Conservation (phyloP, 1,140 invertebrate genomes). For the Eueides isabella region DNA sequence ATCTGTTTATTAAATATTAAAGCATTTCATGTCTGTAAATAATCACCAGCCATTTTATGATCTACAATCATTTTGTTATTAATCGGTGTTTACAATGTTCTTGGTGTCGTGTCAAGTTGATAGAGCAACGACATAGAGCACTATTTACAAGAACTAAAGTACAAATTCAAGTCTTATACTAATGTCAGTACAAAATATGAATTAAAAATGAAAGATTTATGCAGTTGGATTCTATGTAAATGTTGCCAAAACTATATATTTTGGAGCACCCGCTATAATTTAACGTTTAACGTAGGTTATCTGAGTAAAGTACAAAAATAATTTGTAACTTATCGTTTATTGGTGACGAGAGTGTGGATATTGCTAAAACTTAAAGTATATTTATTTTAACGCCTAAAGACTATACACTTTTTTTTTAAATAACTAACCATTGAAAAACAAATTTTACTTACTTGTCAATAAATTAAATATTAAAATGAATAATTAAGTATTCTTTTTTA, state of each 20-base stretch:
- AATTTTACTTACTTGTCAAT: too few species aligned
- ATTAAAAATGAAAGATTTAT: conserved; percentile 56
- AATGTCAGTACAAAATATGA: conserved; percentile 80
- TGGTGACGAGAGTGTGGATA: background rate
- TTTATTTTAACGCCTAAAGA: too few species aligned
- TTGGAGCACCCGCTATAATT: conserved; percentile 73
- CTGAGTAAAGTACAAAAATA: conserved; percentile 68
- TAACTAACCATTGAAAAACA: too few species aligned
- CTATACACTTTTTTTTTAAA: too few species aligned
- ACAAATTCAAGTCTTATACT: conserved; percentile 81
- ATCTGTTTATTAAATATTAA: conserved; percentile 11
- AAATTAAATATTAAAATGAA: too few species aligned
- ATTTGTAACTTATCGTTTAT: conserved; percentile 24
- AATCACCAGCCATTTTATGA: conserved; percentile 47
- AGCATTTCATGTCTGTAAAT: conserved; percentile 60
- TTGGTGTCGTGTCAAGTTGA: conserved; percentile 46
- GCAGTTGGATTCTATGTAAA: conserved; percentile 75
- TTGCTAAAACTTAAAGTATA: background rate
- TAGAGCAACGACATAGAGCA: conserved; percentile 56
- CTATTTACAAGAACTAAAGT: conserved; percentile 78
- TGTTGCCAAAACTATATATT: conserved; percentile 80
- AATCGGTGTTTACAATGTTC: conserved; percentile 60
- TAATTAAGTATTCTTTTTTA: too few species aligned
- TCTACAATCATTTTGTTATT: conserved; percentile 59
- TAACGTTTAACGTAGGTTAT: conserved; percentile 69